A percentile compares a stretch with the other conserved stretches of the same genome.
phyloP scores from a whole-genome alignment of 2,888 invertebrate species.

The Crematogaster levior region DNA sequence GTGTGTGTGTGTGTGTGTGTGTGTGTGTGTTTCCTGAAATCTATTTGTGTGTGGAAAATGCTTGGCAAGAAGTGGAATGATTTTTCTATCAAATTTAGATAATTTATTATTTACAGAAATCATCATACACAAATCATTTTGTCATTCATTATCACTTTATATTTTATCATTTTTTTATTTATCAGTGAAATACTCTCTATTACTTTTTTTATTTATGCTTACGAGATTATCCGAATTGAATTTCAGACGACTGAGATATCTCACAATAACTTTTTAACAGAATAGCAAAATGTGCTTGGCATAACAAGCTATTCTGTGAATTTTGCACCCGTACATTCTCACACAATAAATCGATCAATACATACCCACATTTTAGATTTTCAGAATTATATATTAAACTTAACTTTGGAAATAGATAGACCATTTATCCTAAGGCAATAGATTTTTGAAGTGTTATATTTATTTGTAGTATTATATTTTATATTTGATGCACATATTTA shows the following conservation, averaged over 20 bases:
- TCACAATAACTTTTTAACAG: neutral
- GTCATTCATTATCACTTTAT: neutral
- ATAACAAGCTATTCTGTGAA: neutral
- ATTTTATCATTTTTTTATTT: neutral
- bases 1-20: too few species aligned
- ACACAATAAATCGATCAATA: neutral
- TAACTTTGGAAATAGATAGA: neutral
- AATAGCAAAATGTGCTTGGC: neutral
- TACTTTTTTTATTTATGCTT: neutral
- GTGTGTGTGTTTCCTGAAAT: too few species aligned
- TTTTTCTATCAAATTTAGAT: neutral
- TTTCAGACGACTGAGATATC: neutral
- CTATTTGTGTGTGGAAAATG: too few species aligned
- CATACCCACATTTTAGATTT: neutral
- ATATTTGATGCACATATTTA: neutral
- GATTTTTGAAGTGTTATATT: neutral
- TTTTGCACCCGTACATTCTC: neutral
- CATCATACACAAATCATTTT: neutral
- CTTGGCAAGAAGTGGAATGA: too few species aligned
- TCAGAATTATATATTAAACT: slow-evolving; percentile 2
- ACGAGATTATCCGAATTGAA: neutral
- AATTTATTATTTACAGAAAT: neutral
- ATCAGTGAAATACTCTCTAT: neutral
- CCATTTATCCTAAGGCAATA: neutral
- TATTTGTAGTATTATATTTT: neutral